Conservation (phyloP, 2,113 vertebrate genomes). For the Neopipo cinnamomea region DNA sequence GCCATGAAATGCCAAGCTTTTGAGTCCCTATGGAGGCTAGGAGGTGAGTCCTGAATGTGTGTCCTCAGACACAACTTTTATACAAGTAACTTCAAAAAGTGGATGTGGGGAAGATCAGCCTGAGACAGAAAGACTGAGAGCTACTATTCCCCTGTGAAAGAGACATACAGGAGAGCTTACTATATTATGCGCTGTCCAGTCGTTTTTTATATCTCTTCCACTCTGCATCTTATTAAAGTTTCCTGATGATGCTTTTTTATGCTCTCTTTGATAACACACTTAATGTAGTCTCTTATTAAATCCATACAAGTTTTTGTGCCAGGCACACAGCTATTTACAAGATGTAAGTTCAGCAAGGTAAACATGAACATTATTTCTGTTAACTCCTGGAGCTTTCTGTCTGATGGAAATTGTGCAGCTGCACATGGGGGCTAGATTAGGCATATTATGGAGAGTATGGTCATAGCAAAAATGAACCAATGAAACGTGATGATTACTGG, state of each 20-base stretch:
- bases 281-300: neutral
- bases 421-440: neutral
- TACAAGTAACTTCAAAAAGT: neutral
- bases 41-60: neutral
- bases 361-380: neutral
- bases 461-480: neutral
- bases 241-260: neutral
- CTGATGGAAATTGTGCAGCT: neutral
- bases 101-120: neutral
- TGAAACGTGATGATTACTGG: neutral
- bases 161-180: neutral
- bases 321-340: neutral
- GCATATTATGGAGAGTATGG: neutral
- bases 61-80: neutral
- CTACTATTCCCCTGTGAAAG: neutral
- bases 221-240: neutral
- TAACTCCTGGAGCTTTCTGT: neutral
- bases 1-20: rapidly evolving
- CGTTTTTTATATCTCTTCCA: neutral
- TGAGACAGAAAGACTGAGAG: neutral
- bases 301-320: neutral
- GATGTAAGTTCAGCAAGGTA: neutral
- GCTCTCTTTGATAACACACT: neutral
- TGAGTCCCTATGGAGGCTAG: rapidly evolving
- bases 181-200: neutral